Percentiles rank a stretch among this genome's conserved stretches.
Evolutionary conservation across 2,113 vertebrate species (phyloP).

Genomic region (Muntiacus reevesi): DNA sequence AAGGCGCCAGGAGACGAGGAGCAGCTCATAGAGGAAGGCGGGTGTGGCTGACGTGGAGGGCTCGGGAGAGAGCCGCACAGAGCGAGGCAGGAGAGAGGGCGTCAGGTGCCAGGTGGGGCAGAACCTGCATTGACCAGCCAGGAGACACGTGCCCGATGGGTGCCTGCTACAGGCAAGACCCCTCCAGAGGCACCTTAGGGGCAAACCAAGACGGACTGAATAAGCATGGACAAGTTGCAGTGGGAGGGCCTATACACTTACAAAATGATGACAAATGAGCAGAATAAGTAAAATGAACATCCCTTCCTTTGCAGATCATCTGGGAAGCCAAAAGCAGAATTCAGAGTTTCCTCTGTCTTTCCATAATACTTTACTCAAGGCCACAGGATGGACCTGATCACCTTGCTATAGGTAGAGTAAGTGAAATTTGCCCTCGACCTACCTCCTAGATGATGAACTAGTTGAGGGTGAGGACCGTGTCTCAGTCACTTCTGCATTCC

Average conservation of each 20-base stretch:
- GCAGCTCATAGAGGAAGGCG: background rate
- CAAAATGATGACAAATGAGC: background rate
- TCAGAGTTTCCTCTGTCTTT: background rate
- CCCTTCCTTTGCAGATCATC: background rate
- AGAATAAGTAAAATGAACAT: background rate
- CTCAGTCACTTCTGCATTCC: background rate
- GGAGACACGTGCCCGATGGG: fast-evolving
- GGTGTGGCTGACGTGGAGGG: fast-evolving
- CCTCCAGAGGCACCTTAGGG: background rate
- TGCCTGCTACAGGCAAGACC: background rate
- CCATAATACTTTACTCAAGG: background rate
- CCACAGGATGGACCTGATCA: background rate
- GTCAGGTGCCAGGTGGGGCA: background rate
- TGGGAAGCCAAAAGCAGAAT: background rate
- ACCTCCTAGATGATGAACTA: background rate
- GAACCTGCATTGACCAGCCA: background rate
- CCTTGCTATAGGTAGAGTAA: background rate
- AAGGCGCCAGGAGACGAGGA: background rate
- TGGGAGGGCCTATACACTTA: background rate
- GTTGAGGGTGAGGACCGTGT: background rate
- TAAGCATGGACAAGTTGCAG: background rate
- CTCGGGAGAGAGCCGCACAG: fast-evolving
- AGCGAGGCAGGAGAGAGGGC: background rate
- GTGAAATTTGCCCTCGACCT: background rate
- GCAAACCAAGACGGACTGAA: background rate